phyloP scores from a whole-genome alignment of 2,888 invertebrate genomes.

The Ornithoptera alexandrae region DNA sequence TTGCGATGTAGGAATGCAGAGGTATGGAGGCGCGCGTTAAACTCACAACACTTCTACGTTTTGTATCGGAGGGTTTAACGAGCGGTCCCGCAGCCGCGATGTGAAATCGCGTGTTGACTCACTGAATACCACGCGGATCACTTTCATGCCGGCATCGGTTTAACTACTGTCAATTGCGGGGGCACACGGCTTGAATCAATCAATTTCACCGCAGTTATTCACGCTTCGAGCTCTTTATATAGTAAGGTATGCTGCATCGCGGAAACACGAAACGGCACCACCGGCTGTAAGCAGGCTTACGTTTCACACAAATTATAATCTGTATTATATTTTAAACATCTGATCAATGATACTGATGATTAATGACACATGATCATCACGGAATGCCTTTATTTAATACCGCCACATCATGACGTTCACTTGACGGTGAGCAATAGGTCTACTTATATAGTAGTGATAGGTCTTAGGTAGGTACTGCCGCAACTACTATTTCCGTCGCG shows the following conservation, averaged over 20 bases:
- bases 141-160: slow-evolving; percentile 48
- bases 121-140: slow-evolving; percentile 43
- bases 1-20: neutral
- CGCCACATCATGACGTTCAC: too few species aligned
- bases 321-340: neutral
- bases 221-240: slow-evolving; percentile 28
- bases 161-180: slow-evolving; percentile 48
- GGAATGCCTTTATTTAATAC: too few species aligned
- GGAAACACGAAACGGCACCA: slow-evolving; percentile 12
- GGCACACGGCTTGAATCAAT: slow-evolving; percentile 49
- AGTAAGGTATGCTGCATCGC: slow-evolving; percentile 28
- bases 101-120: slow-evolving; percentile 48
- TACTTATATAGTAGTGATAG: too few species aligned
- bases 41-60: neutral
- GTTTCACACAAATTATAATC: neutral
- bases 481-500: too few species aligned
- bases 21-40: neutral
- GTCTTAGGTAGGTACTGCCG: too few species aligned
- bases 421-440: too few species aligned
- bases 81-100: slow-evolving; percentile 45
- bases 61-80: neutral
- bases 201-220: slow-evolving; percentile 47
- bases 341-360: neutral
- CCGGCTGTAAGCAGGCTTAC: neutral
- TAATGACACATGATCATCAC: neutral